Evolutionary conservation across 2,888 invertebrate species (phyloP).

Genomic region (Pristionchus arcanus): DNA sequence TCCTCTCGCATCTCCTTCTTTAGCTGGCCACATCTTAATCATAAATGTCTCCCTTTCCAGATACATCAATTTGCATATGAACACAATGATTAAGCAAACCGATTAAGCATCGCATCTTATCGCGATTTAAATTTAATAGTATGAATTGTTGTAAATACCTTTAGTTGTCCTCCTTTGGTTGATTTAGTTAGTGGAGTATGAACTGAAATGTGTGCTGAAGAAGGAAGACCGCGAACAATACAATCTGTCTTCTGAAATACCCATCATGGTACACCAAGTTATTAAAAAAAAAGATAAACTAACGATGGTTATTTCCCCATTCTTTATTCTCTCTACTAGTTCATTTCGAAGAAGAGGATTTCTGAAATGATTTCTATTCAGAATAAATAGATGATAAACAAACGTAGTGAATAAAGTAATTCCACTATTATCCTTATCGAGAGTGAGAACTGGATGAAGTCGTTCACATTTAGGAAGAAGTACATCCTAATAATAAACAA

Average conservation of each 20-base stretch:
- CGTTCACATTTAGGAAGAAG: constrained; percentile 42
- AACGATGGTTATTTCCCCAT: constrained; percentile 38
- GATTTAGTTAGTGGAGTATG: constrained; percentile 24
- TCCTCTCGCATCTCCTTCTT: constrained; percentile 31
- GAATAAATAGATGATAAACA: not conserved
- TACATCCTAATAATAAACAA: not conserved
- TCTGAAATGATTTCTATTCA: not conserved
- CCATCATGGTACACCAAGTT: too few relatives aligned
- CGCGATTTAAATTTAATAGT: too few relatives aligned
- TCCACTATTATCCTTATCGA: constrained; percentile 19
- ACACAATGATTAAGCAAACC: not conserved
- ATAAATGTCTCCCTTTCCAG: not conserved
- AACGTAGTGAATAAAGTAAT: constrained; percentile 41
- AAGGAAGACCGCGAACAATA: constrained; percentile 23
- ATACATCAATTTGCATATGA: not conserved
- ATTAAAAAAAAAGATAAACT: constrained; percentile 13
- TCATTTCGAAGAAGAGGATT: constrained; percentile 22
- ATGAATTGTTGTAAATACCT: not conserved
- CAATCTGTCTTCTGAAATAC: not conserved
- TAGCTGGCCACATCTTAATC: not conserved
- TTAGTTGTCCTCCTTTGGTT: constrained; percentile 48
- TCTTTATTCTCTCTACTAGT: constrained; percentile 37
- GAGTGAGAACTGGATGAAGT: constrained; percentile 20
- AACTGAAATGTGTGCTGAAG: not conserved
- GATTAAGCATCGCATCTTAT: too few relatives aligned